A percentile compares a stretch with the other conserved stretches of the same genome.
Conservation (phyloP, 2,797 vertebrate species). For the Astyanax mexicanus region DNA sequence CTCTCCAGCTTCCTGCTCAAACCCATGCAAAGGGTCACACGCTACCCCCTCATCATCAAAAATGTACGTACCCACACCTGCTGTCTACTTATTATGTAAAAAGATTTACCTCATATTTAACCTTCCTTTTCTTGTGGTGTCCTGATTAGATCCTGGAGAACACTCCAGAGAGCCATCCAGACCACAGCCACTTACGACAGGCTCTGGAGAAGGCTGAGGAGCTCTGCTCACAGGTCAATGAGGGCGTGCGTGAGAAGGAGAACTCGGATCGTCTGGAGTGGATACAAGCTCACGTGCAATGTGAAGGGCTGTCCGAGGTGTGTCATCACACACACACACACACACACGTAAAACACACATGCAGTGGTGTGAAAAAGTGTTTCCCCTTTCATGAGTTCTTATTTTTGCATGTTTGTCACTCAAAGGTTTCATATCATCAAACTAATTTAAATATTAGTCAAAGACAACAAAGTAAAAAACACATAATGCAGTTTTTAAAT, state of each 20-base stretch:
- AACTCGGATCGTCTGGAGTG: conserved; percentile 97
- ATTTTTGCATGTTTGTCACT: no score
- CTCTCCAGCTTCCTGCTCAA: conserved; percentile 97
- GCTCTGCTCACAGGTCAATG: conserved; percentile 95
- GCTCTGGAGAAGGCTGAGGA: conserved; percentile 98
- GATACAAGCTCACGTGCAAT: conserved; percentile 97
- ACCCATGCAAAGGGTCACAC: conserved; percentile 97
- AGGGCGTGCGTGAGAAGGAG: conserved; percentile 97
- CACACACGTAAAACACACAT: no score
- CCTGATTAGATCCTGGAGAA: conserved; percentile 90
- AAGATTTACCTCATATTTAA: no score
- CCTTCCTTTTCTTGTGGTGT: background rate
- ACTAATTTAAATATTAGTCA: no score
- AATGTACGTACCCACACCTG: conserved; percentile 78
- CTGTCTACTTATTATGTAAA: background rate
- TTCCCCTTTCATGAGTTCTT: no score
- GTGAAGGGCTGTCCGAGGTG: conserved; percentile 97
- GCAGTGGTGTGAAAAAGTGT: no score
- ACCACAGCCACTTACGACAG: conserved; percentile 93
- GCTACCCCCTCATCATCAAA: conserved; percentile 98
- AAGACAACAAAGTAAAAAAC: no score
- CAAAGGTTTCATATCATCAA: no score
- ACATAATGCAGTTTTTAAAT: no score
- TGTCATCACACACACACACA: background rate
- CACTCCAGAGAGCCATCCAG: conserved; percentile 94